Evolutionary conservation across 2,797 vertebrate species (phyloP), one percentile per base, ranked within the genome.

Genomic region (Esox lucius): DNA sequence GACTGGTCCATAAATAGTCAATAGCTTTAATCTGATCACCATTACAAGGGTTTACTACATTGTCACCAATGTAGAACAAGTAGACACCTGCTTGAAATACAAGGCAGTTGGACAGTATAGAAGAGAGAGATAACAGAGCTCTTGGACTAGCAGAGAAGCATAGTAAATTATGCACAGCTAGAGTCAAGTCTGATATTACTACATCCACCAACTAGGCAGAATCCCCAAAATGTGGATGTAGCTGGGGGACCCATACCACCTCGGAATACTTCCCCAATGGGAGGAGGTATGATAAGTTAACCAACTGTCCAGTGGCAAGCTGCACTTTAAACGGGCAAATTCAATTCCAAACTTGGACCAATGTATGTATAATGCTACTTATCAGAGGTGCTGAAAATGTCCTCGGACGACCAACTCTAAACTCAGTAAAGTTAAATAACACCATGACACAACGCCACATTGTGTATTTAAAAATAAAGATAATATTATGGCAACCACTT

Each of bases 151-250:
- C 74, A 70, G 17, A 24, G 70, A 79, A 76, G 77, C 75, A 74
- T 77, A 74, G 73, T 73, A 72, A 75, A 77, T 72, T 83, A 74
- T 78, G 75, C 82, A 83, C n/a, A n/a, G n/a, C n/a, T n/a, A n/a
- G 77, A 61, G 48, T 35, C 22, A n/a, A n/a, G 75, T 76, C 78
- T 80, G 78, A 31, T 28, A 71, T 53, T 56, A 53, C 39, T 28
- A 19, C 48, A n/a, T 28, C 62, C 5, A 31, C 22, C 33, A 7
- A 24, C 35, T 8, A 11, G 13, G 68, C 19, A 42, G 35, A 35
- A 42, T 39, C 35, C 35, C 66, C 62, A 48, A 17, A 22, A 42
- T 31, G 19, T 4, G 70, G 31, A 17, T 4, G 51, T 56, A 22
- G 51, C 51, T 56, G 4, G 48, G 16, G 35, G 56, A 19, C 22